These are phyloP conservation scores for Hapalemur alaotrensis DNA, from an alignment of 2,797 vertebrate species.

Conservation along the genomic window DNA sequence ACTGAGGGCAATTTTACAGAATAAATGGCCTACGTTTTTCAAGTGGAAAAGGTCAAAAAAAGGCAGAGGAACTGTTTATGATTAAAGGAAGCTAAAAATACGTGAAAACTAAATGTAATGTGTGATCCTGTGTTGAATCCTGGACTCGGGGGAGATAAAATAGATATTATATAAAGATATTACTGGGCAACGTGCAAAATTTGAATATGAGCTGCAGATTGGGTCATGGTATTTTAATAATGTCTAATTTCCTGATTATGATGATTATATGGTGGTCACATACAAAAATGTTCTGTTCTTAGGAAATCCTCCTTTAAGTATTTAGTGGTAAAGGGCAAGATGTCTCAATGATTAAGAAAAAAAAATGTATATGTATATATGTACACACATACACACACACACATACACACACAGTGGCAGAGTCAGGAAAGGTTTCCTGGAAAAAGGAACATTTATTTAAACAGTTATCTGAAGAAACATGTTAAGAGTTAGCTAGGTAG, in stretches of 20 bases:
- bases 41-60: conserved; percentile 26
- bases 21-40: neutral
- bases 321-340: neutral
- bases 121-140: neutral
- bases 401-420: neutral
- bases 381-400: neutral
- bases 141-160: neutral
- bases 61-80: neutral
- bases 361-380: neutral
- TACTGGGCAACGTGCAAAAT: neutral
- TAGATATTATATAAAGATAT: neutral
- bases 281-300: neutral
- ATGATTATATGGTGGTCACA: neutral
- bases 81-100: neutral
- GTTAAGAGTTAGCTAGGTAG: neutral
- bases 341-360: neutral
- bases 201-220: neutral
- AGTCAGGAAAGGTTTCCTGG: neutral
- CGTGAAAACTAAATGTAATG: neutral
- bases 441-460: neutral
- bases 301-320: neutral
- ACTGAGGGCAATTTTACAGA: neutral
- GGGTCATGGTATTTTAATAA: neutral
- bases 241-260: neutral
- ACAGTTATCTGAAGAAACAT: neutral